Conservation (phyloP, 2,797 vertebrate genomes). For the Buphagus erythrorhynchus region DNA sequence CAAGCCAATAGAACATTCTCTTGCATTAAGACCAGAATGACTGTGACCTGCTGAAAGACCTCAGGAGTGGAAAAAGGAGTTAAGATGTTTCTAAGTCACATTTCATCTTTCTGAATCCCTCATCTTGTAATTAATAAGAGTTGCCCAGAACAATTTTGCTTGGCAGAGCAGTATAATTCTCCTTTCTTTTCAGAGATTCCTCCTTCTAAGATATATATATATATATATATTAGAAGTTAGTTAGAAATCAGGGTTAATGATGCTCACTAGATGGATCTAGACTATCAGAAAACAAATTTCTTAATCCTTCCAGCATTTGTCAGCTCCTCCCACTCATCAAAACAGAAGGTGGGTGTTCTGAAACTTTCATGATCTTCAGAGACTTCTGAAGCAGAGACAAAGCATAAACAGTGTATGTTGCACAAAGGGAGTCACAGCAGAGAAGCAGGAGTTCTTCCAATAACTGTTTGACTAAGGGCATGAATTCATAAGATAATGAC, state of each 20-base stretch:
- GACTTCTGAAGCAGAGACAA: background rate
- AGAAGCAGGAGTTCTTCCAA: background rate
- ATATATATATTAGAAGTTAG: background rate
- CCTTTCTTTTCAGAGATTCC: background rate
- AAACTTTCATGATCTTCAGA: background rate
- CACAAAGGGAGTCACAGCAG: background rate
- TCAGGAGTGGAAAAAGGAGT: background rate
- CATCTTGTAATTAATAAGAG: background rate
- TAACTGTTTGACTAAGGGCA: background rate
- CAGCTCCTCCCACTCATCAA: background rate
- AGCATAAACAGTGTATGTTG: background rate
- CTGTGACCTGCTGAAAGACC: background rate
- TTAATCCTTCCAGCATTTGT: background rate
- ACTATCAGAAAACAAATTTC: background rate
- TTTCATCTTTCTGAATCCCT: background rate
- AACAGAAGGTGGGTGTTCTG: background rate
- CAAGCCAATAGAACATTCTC: background rate
- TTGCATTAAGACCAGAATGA: fast-evolving
- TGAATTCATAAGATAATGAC: background rate
- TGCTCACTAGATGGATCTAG: background rate
- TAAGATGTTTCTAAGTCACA: background rate
- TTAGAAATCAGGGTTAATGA: background rate
- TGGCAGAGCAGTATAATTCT: background rate
- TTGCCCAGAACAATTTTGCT: background rate
- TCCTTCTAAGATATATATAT: background rate